A percentile compares a stretch with the other conserved stretches of the same genome.
Evolutionary conservation across 1,140 invertebrate species (phyloP).

Genomic region (Hetaerina americana): DNA sequence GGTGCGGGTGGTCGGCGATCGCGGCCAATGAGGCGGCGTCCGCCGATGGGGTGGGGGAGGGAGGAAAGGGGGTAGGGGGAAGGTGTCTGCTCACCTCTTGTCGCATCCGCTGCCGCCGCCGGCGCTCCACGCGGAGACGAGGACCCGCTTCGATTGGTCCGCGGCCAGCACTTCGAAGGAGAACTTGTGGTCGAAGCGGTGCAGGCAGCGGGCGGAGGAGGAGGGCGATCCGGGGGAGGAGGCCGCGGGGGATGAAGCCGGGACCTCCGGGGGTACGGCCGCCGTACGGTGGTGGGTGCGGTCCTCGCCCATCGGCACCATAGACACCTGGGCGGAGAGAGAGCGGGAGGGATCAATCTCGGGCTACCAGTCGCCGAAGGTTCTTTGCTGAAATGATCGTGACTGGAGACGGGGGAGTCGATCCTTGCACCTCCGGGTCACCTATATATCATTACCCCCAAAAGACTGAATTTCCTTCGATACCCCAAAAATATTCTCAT

Average conservation of each 20-base stretch:
- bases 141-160: conserved; percentile 31
- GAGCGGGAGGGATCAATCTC: background rate
- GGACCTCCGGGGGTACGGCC: conserved; percentile 10
- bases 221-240: conserved; percentile 33
- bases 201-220: background rate
- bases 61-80: too few species aligned
- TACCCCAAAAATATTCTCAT: too few species aligned
- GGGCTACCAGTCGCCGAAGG: too few species aligned
- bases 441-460: too few species aligned
- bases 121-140: conserved; percentile 34
- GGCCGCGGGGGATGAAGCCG: conserved; percentile 27
- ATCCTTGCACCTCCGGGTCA: too few species aligned
- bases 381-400: too few species aligned
- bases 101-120: background rate
- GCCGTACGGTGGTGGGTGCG: conserved; percentile 34
- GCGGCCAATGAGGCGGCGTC: too few species aligned
- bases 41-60: too few species aligned
- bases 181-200: conserved; percentile 35
- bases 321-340: conserved; percentile 20
- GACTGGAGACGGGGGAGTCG: too few species aligned
- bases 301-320: conserved; percentile 28
- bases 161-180: conserved; percentile 31
- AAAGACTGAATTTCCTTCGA: too few species aligned
- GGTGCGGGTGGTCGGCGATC: too few species aligned
- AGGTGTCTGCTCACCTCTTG: background rate